Percentiles rank a stretch among this genome's conserved stretches.
Evolutionary conservation across 2,797 vertebrate species (phyloP).

Genomic region (Jordanella pulchra): DNA sequence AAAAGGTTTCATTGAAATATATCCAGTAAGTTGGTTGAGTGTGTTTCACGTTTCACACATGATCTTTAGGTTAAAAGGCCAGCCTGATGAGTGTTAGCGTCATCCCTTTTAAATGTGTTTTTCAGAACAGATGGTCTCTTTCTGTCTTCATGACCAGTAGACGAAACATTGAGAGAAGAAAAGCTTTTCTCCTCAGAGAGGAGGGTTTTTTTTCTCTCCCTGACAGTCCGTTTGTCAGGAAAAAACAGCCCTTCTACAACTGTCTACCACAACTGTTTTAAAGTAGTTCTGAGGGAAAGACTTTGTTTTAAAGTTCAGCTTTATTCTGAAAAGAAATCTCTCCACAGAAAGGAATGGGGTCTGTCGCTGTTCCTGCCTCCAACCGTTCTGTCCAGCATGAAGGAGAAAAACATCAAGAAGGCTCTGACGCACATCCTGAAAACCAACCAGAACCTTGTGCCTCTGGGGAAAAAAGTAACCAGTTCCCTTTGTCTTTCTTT

Average conservation of each 20-base stretch:
- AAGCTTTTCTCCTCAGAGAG: slow-evolving; percentile 12
- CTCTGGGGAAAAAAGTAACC: slow-evolving; percentile 96
- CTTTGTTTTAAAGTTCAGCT: not conserved
- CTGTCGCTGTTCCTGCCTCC: slow-evolving; percentile 94
- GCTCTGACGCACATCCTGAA: slow-evolving; percentile 98
- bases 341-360: slow-evolving; percentile 96
- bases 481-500: slow-evolving; percentile 41
- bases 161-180: not conserved
- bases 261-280: slow-evolving; percentile 7
- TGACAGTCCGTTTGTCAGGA: not conserved
- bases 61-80: slow-evolving; percentile 14
- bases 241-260: not conserved
- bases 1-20: slow-evolving; percentile 98
- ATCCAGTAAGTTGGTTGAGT: slow-evolving; percentile 89
- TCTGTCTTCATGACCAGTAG: not conserved
- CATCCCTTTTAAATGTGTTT: not conserved
- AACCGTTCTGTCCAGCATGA: slow-evolving; percentile 96
- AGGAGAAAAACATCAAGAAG: slow-evolving; percentile 99
- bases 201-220: not conserved
- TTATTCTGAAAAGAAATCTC: slow-evolving; percentile 27
- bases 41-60: not conserved
- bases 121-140: not conserved
- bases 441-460: slow-evolving; percentile 98
- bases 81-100: not conserved
- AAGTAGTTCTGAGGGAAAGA: not conserved